These are phyloP conservation scores for Ophraella communa DNA, from an alignment of 2,888 invertebrate genomes.

Conservation along the genomic window DNA sequence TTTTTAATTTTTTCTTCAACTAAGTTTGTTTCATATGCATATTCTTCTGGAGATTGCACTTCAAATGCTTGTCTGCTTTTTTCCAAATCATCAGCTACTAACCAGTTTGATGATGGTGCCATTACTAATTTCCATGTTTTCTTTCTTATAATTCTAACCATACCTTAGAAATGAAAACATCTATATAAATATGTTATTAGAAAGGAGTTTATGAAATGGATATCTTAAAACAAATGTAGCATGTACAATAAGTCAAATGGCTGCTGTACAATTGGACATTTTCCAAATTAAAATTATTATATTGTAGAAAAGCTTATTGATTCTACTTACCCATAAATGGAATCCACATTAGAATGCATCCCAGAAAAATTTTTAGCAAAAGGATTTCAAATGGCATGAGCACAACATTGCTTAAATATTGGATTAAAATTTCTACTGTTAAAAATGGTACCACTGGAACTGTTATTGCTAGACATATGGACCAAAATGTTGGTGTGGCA, in stretches of 20 bases:
- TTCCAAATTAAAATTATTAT: too few relatives aligned
- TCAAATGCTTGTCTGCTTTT: conserved; percentile 26
- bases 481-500: conserved; percentile 20
- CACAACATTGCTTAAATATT: conserved; percentile 17
- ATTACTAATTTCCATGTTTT: conserved; percentile 17
- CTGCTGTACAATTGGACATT: too few relatives aligned
- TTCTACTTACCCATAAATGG: conserved; percentile 30
- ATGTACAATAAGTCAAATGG: too few relatives aligned
- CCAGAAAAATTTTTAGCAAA: conserved; percentile 20
- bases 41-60: conserved; percentile 23
- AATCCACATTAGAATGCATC: conserved; percentile 25
- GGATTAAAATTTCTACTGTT: conserved; percentile 19
- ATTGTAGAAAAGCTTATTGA: too few relatives aligned
- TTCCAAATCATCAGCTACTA: conserved; percentile 18
- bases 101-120: conserved; percentile 26
- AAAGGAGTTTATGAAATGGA: too few relatives aligned
- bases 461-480: conserved; percentile 12
- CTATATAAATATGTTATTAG: too few relatives aligned
- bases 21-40: conserved; percentile 33
- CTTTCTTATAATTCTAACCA: conserved; percentile 33
- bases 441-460: conserved; percentile 20
- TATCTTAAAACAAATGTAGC: too few relatives aligned
- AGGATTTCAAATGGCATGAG: conserved; percentile 10
- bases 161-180: background rate
- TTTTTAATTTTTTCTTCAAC: conserved; percentile 27